Evolutionary conservation across 2,888 invertebrate species (phyloP), one percentile per base, ranked within the genome.

Genomic region (Nephrotoma flavescens): DNA sequence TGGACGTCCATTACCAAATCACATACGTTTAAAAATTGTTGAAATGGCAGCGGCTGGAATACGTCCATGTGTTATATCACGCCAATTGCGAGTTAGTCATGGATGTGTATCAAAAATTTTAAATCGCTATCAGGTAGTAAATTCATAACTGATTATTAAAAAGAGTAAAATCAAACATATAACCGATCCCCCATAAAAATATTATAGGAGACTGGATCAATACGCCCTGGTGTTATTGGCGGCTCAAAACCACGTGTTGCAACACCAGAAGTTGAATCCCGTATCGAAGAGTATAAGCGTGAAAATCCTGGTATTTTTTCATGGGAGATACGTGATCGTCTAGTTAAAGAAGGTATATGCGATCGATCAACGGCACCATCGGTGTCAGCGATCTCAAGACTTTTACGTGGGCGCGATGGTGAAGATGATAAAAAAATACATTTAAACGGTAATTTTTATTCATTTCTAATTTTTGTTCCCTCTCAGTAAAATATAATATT

Each of bases 71-170:
- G 97, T 98, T 89, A 99, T 99, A 91, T 97, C 97, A 11, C 94
- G 99, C 6, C 98, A 98, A 91, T 93, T 99, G 44, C 93, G 98
- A 71, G 98, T 99, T 83, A 97, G 97, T 0, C 99, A 99, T 90
- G 99, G 99, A 86, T 99, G 98, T 92, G 99, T 99, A 88, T 98
- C 98, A 89, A 99, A 99, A 92, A 99, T 99, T 89, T 94, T 99
- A 88, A 97, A 97, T 91, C 94, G 98, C 89, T 98, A 97, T 92
- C 96, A 98, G 93, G 96, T 88, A 88, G 57, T 57, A 41, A 86
- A 52, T 52, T 52, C 47, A 44, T 45, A 31, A 45, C 19, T 86
- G 41, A 86, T 47, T 86, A 86, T 31, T 11, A 9, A 5, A 44
- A 31, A 44, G 31, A 19, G 15, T 11, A 44, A 86, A 44, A 86